These are phyloP conservation scores for Melanotaenia pygmaea DNA, from an alignment of 2,797 vertebrate species.

Conservation along the genomic window DNA sequence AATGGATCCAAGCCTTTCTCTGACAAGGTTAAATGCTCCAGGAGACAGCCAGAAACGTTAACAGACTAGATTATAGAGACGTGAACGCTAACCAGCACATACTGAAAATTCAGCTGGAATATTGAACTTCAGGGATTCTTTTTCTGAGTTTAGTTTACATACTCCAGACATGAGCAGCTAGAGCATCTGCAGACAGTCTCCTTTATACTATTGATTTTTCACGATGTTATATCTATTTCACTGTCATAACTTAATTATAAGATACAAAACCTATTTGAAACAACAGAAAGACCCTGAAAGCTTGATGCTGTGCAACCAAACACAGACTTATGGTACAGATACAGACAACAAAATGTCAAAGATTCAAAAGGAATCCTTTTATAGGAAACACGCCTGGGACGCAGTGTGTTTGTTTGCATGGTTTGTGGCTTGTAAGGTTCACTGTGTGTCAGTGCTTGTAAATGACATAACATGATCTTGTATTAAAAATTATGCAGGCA, in stretches of 20 bases:
- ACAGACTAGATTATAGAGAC: constrained; percentile 67
- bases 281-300: neutral
- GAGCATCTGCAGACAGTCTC: constrained; percentile 1
- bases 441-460: neutral
- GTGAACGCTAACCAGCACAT: constrained; percentile 62
- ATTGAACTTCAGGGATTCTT: constrained; percentile 7
- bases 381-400: neutral
- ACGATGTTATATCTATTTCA: constrained; percentile 1
- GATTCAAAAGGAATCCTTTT: neutral
- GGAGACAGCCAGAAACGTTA: constrained; percentile 67
- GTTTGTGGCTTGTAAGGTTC: neutral
- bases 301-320: neutral
- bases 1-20: constrained; percentile 78
- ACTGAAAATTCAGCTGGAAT: constrained; percentile 31
- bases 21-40: constrained; percentile 84
- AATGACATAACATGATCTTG: neutral
- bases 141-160: constrained; percentile 7
- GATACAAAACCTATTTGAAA: constrained; percentile 8
- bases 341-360: neutral
- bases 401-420: too few relatives aligned
- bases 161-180: neutral
- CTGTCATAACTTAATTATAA: constrained; percentile 2
- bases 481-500: too few relatives aligned
- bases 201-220: constrained; percentile 16
- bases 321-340: neutral